These are phyloP conservation scores for Drosophila mimetica DNA, from an alignment of 2,888 invertebrate genomes.

Conservation along the genomic window DNA sequence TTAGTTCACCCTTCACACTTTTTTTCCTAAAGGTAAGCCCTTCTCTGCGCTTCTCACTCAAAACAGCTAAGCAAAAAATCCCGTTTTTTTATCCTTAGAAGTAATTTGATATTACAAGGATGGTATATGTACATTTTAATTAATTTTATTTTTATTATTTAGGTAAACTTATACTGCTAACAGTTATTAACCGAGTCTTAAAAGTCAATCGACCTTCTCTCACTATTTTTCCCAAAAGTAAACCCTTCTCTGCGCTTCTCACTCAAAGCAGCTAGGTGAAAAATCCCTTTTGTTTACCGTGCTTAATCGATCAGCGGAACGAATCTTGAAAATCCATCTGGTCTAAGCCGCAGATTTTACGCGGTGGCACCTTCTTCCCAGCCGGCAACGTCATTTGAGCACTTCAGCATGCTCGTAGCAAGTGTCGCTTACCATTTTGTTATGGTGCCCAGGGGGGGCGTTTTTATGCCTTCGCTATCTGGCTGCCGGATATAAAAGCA, in stretches of 20 bases:
- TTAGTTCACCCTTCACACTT: no score
- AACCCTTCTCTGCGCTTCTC: conserved; percentile 7
- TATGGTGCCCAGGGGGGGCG: conserved; percentile 41
- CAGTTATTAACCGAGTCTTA: background rate
- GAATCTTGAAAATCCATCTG: conserved; percentile 12
- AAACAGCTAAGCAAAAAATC: conserved; percentile 11
- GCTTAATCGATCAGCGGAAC: conserved; percentile 18
- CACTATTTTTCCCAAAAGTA: background rate
- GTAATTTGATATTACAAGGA: no score
- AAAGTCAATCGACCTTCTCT: background rate
- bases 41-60: conserved; percentile 12
- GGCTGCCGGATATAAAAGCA: conserved; percentile 62
- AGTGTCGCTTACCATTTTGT: conserved; percentile 54
- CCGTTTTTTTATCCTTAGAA: conserved; percentile 9
- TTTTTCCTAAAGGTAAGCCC: no score
- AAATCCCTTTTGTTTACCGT: conserved; percentile 8
- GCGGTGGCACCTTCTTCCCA: conserved; percentile 17
- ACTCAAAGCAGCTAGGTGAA: conserved; percentile 12
- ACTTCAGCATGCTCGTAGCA: conserved; percentile 48
- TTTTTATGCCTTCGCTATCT: conserved; percentile 55
- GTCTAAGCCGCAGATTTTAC: conserved; percentile 26
- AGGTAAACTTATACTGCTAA: no score
- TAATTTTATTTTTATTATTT: no score
- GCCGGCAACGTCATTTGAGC: conserved; percentile 41
- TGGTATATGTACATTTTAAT: no score